phyloP scores from a whole-genome alignment of 2,797 vertebrate species.

The Ciconia nigra region DNA sequence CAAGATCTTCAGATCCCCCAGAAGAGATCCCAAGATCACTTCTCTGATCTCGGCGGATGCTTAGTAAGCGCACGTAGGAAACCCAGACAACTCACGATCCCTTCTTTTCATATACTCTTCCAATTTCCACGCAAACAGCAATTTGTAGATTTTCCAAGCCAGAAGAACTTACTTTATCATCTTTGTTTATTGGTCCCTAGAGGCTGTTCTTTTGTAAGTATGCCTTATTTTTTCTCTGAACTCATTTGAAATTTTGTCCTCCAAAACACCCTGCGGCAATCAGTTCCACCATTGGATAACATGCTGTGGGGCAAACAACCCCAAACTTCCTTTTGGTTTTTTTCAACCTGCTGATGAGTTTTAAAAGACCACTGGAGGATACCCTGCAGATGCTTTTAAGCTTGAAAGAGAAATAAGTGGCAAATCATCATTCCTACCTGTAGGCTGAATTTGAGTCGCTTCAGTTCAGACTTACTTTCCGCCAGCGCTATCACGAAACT shows the following conservation, averaged over 20 bases:
- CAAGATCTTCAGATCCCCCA: too few species aligned
- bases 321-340: background rate
- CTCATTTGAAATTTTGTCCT: background rate
- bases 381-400: background rate
- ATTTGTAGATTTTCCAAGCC: background rate
- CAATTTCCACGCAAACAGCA: background rate
- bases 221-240: background rate
- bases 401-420: background rate
- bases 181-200: background rate
- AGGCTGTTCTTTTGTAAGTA: background rate
- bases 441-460: background rate
- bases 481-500: background rate
- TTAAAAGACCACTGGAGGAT: background rate
- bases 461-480: background rate
- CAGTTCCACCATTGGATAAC: background rate
- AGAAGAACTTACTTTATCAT: background rate
- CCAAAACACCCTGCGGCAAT: background rate
- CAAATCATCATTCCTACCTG: background rate
- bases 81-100: too few species aligned
- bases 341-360: background rate
- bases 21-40: background rate
- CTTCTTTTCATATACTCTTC: background rate
- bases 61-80: rapidly evolving
- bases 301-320: rapidly evolving
- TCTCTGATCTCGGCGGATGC: background rate